Conservation (phyloP, 2,888 invertebrate species). For the Cordylochernes scorpioides region DNA sequence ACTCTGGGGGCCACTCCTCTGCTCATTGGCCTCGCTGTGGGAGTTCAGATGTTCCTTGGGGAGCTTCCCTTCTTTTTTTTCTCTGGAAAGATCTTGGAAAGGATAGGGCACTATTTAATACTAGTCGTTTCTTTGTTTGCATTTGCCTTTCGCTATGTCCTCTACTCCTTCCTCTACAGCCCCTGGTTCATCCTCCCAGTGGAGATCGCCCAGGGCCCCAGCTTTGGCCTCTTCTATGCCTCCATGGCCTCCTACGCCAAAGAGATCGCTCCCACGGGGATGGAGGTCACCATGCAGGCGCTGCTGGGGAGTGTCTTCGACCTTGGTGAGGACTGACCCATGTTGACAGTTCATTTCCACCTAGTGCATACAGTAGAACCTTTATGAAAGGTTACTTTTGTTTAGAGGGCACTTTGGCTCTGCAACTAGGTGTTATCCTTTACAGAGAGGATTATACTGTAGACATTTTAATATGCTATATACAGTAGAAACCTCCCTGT, state of each 20-base stretch:
- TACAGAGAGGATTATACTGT: too few species aligned
- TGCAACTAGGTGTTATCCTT: too few species aligned
- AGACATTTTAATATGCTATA: too few species aligned
- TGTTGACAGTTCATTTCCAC: too few species aligned
- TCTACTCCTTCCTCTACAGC: constrained; percentile 47
- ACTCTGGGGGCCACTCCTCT: constrained; percentile 7
- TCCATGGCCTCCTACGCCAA: constrained; percentile 13
- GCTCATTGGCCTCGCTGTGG: constrained; percentile 12
- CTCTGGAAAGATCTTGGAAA: constrained; percentile 40
- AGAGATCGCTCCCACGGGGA: constrained; percentile 7
- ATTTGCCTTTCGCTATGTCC: constrained; percentile 48
- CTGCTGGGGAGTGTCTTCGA: constrained; percentile 61
- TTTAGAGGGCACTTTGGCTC: too few species aligned
- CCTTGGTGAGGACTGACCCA: too few species aligned
- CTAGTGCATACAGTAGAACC: too few species aligned
- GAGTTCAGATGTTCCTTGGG: constrained; percentile 13
- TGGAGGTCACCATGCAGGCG: constrained; percentile 49
- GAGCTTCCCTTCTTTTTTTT: constrained; percentile 17
- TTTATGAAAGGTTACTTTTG: too few species aligned
- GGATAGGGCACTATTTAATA: constrained; percentile 50
- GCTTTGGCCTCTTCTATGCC: constrained; percentile 56
- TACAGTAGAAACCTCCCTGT: too few species aligned
- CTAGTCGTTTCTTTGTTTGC: constrained; percentile 41
- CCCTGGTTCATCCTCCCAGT: constrained; percentile 61
- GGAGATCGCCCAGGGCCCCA: constrained; percentile 59